Conservation (phyloP, 1,140 invertebrate species). For the Temnothorax curvispinosus region DNA sequence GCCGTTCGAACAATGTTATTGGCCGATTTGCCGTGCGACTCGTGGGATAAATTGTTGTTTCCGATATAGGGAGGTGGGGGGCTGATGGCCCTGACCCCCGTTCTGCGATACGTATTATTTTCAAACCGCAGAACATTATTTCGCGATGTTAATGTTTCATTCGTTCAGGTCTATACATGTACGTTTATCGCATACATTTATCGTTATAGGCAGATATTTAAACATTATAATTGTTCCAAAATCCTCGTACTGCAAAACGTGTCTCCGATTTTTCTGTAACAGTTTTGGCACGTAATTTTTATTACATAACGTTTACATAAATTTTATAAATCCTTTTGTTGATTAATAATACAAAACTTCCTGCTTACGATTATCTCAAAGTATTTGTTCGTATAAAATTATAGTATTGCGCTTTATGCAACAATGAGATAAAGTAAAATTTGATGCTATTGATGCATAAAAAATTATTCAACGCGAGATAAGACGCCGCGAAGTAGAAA, state of each 20-base stretch:
- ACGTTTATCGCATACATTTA: neutral
- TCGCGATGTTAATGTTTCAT: slow-evolving; percentile 36
- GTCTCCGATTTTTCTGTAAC: neutral
- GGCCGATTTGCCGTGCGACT: slow-evolving; percentile 51
- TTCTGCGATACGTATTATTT: slow-evolving; percentile 27
- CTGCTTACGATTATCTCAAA: neutral
- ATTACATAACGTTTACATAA: neutral
- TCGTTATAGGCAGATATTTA: neutral
- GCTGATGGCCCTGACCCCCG: slow-evolving; percentile 43
- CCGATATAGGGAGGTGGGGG: slow-evolving; percentile 22
- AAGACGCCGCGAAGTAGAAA: slow-evolving; percentile 48
- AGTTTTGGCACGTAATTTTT: neutral
- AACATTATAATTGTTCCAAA: slow-evolving; percentile 16
- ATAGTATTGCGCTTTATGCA: neutral
- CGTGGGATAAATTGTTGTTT: slow-evolving; percentile 53
- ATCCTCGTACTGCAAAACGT: neutral
- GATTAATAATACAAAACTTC: neutral
- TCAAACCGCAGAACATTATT: slow-evolving; percentile 5
- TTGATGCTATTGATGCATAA: slow-evolving; percentile 28
- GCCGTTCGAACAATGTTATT: slow-evolving; percentile 49
- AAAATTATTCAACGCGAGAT: slow-evolving; percentile 53
- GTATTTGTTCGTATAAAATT: neutral
- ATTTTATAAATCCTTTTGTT: neutral
- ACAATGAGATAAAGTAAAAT: neutral
- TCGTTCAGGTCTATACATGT: neutral